Evolutionary conservation across 2,888 invertebrate species (phyloP).

Genomic region (Pteria penguin): DNA sequence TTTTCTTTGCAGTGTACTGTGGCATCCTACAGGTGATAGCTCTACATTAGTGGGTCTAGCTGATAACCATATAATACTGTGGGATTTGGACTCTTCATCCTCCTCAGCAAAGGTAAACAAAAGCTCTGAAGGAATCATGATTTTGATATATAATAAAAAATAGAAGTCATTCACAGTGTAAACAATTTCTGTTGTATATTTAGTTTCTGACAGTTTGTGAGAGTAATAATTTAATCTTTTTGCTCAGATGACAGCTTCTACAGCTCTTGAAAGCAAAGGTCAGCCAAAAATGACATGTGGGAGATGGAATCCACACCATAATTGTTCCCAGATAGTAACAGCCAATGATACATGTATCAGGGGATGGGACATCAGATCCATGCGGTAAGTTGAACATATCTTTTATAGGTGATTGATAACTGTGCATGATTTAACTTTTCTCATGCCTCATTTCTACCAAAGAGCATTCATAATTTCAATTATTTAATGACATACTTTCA

Average conservation of each 20-base stretch:
- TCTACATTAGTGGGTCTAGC: constrained; percentile 87
- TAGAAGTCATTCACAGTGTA: too few relatives aligned
- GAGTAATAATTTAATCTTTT: background rate
- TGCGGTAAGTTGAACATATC: constrained; percentile 83
- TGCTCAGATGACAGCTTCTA: constrained; percentile 67
- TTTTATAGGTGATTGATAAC: too few relatives aligned
- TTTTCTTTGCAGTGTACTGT: constrained; percentile 84
- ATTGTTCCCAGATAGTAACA: constrained; percentile 90
- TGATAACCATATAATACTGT: constrained; percentile 88
- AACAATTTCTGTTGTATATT: too few relatives aligned
- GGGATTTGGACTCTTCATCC: constrained; percentile 84
- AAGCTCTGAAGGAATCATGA: too few relatives aligned
- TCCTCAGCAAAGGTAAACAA: constrained; percentile 71
- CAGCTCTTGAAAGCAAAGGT: constrained; percentile 85
- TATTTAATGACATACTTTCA: too few relatives aligned
- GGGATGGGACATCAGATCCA: constrained; percentile 91
- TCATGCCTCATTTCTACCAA: too few relatives aligned
- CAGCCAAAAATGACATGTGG: constrained; percentile 90
- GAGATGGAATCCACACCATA: constrained; percentile 97
- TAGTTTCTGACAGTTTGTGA: background rate
- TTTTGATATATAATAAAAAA: too few relatives aligned
- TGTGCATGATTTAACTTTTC: too few relatives aligned
- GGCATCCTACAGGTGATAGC: constrained; percentile 89
- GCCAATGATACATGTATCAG: constrained; percentile 91
- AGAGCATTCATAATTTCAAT: too few relatives aligned